Percentiles rank a stretch among this genome's conserved stretches.
phyloP scores from a whole-genome alignment of 2,888 invertebrate species.

The Strigamia crassipes region DNA sequence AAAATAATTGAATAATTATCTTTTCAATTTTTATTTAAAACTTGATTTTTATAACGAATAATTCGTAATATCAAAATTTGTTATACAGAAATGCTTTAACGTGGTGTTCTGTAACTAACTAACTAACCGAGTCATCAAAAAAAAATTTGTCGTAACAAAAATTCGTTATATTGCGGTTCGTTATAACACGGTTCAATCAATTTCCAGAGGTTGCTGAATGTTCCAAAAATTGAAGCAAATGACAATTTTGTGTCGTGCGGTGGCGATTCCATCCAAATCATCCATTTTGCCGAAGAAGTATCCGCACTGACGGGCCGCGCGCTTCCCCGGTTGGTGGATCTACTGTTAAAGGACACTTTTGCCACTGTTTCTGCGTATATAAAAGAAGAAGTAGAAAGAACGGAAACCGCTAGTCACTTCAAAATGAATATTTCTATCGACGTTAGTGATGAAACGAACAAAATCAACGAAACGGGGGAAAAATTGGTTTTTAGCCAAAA shows the following conservation, averaged over 20 bases:
- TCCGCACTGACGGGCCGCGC: conserved; percentile 56
- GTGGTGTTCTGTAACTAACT: no score
- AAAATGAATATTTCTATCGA: not conserved
- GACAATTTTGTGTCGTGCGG: conserved; percentile 61
- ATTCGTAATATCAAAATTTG: no score
- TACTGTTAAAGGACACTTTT: conserved; percentile 55
- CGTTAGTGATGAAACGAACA: not conserved
- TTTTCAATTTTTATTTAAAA: no score
- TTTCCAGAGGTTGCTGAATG: conserved; percentile 33
- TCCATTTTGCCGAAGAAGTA: conserved; percentile 68
- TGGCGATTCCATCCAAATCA: conserved; percentile 73
- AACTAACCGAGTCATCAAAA: no score
- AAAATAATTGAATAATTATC: no score
- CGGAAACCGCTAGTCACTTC: not conserved
- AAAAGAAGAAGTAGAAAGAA: not conserved
- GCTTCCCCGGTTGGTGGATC: conserved; percentile 55
- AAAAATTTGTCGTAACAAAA: no score
- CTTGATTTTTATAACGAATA: no score
- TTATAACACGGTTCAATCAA: no score
- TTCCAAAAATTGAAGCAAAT: not conserved
- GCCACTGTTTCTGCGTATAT: conserved; percentile 50
- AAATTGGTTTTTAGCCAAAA: not conserved
- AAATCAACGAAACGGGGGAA: not conserved
- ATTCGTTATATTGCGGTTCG: no score
- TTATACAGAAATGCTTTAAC: no score